Percentiles rank a stretch among this genome's conserved stretches.
Evolutionary conservation across 1,140 invertebrate species (phyloP).

Genomic region (Drosophila saltans): DNA sequence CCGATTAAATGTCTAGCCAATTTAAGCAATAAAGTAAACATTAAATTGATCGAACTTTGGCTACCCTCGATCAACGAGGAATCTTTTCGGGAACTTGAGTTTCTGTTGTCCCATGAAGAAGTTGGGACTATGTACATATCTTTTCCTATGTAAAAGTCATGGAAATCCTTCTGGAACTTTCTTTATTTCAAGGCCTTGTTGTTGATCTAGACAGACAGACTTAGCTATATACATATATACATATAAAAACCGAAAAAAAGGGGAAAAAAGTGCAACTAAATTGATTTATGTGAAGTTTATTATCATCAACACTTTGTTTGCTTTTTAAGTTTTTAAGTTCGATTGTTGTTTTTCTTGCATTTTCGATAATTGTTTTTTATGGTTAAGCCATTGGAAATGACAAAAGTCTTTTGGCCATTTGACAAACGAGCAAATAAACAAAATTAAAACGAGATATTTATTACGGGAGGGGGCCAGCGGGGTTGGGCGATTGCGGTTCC

Average conservation of each 20-base stretch:
- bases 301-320: not conserved
- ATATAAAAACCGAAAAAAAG: too few species aligned
- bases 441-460: not conserved
- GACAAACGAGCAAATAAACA: conserved; percentile 10
- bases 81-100: too few species aligned
- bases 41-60: not conserved
- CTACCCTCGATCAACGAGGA: not conserved
- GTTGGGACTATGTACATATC: too few species aligned
- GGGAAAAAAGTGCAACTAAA: not conserved
- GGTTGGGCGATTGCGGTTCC: too few species aligned
- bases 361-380: not conserved
- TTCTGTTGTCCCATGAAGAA: too few species aligned
- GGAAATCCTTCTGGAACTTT: too few species aligned
- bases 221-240: too few species aligned
- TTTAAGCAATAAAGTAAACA: not conserved
- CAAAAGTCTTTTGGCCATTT: not conserved
- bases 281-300: not conserved
- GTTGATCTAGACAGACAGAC: too few species aligned
- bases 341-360: not conserved
- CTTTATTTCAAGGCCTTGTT: too few species aligned
- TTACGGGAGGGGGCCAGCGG: not conserved
- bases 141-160: too few species aligned
- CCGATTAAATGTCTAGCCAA: conserved; percentile 5
- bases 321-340: not conserved
- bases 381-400: conserved; percentile 1